Evolutionary conservation across 2,797 vertebrate species (phyloP), one percentile per base, ranked within the genome.

Genomic region (Melanotaenia parkinsoni): DNA sequence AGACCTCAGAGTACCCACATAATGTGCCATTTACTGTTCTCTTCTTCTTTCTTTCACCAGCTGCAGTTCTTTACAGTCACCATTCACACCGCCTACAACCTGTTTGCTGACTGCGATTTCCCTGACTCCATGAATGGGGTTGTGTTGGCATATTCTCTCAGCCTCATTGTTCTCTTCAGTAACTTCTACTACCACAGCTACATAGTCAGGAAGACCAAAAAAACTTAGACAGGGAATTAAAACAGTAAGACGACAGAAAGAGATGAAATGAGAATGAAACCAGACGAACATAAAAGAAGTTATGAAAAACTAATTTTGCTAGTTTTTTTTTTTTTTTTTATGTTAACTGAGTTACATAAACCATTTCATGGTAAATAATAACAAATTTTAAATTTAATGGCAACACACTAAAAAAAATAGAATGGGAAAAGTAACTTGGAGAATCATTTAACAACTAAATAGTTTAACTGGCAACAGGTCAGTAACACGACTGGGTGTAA

Each of bases 41-140:
- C 51, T 14, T 13, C 28, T 14, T n/a, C 22, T 70, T 24, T 66
- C 22, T 76, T 18, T 67, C 37, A 54, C 9, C 85, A 95, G 94
- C 57, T 91, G 74, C 93, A 94, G 87, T 93, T 93, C 84, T 74
- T 90, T 76, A 89, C 88, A 3, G 85, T 94, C 63, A 92, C 92
- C 58, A 60, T 88, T 71, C 92, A 92, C 83, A 93, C 92, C 43
- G 82, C 83, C 63, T 93, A 91, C 91, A 93, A 84, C 80, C 85
- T 95, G 81, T 92, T 92, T 71, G 78, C 91, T 2, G 91, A 95
- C 73, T 93, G 91, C 22, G 79, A 79, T 0, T 95, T 94, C 72
- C 93, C 92, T 0, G 85, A 94, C 62, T 74, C 78, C 50, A 94
- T 95, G 90, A 94, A 93, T 57, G 0, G 16, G 0, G 67, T 89